Evolutionary conservation across 2,797 vertebrate genomes (phyloP).

Genomic region (Enoplosus armatus): DNA sequence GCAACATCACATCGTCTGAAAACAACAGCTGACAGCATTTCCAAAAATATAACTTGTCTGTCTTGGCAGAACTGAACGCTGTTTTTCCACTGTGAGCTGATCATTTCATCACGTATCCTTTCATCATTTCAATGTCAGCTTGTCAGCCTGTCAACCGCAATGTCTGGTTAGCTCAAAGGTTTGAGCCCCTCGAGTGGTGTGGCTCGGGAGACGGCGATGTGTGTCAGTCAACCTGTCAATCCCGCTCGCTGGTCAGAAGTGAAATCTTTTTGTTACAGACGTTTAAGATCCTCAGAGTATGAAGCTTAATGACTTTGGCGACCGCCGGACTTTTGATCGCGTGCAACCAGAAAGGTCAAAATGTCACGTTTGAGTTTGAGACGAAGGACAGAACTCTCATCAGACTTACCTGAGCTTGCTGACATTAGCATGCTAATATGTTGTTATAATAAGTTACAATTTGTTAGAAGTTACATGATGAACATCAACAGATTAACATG

Average conservation of each 20-base stretch:
- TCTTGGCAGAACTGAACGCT: conserved; percentile 27
- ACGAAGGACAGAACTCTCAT: background rate
- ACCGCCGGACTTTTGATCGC: background rate
- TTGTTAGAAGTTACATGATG: background rate
- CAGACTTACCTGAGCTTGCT: background rate
- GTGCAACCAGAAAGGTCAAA: background rate
- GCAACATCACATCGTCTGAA: conserved; percentile 39
- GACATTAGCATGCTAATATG: background rate
- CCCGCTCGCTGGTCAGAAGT: conserved; percentile 1
- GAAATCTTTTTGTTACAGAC: background rate
- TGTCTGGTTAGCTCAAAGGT: conserved; percentile 33
- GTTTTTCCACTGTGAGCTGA: conserved; percentile 21
- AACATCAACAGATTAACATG: background rate
- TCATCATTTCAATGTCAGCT: conserved; percentile 44
- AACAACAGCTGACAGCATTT: conserved; percentile 66
- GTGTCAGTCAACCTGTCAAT: conserved; percentile 27
- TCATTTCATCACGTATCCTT: conserved; percentile 43
- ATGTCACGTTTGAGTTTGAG: background rate
- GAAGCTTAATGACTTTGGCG: background rate
- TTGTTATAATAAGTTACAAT: background rate
- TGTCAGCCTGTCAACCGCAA: conserved; percentile 41
- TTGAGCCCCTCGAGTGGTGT: conserved; percentile 4
- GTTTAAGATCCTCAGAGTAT: background rate
- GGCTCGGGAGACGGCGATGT: background rate
- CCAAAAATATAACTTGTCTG: conserved; percentile 52